Evolutionary conservation across 1,140 invertebrate species (phyloP).

Genomic region (Temnothorax curvispinosus): DNA sequence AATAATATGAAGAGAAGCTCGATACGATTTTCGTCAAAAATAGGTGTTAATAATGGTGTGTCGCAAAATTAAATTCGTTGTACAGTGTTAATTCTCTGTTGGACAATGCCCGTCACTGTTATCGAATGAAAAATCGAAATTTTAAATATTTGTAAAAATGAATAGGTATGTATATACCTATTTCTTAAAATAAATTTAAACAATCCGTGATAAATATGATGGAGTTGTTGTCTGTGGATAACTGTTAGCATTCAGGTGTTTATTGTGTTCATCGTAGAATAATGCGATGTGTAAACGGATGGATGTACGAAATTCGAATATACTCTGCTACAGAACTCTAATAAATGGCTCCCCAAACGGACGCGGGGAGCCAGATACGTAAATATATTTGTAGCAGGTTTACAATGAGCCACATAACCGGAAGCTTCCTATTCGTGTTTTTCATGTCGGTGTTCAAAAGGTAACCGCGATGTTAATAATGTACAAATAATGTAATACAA

Average conservation of each 20-base stretch:
- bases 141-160: neutral
- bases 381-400: constrained; percentile 35
- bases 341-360: neutral
- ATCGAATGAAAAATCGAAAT: neutral
- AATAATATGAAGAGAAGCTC: neutral
- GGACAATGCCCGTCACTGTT: neutral
- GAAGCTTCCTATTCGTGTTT: constrained; percentile 48
- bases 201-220: too few species aligned
- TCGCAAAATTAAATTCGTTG: constrained; percentile 17
- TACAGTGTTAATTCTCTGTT: constrained; percentile 17
- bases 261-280: constrained; percentile 48
- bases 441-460: constrained; percentile 24
- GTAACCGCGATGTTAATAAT: constrained; percentile 41
- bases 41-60: constrained; percentile 13
- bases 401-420: constrained; percentile 12
- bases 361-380: neutral
- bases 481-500: constrained; percentile 56
- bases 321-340: constrained; percentile 6
- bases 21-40: neutral
- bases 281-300: constrained; percentile 25
- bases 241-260: constrained; percentile 44
- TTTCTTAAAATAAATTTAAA: neutral
- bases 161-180: neutral
- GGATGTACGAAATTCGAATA: constrained; percentile 34
- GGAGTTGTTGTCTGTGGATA: constrained; percentile 35